Evolutionary conservation across 2,888 invertebrate genomes (phyloP).

Genomic region (Hetaerina titia): DNA sequence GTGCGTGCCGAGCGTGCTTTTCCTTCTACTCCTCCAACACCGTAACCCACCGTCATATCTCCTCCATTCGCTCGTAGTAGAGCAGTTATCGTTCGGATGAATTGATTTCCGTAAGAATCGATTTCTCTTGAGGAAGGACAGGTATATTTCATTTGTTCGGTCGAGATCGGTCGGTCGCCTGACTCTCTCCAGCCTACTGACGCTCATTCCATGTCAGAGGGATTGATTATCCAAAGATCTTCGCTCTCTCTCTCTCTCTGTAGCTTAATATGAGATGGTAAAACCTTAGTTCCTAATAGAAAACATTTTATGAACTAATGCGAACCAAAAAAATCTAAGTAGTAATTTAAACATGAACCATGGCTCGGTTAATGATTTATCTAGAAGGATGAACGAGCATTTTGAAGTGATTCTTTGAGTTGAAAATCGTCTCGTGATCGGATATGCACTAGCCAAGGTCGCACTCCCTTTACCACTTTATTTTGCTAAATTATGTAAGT

Average conservation of each 20-base stretch:
- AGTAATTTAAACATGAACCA: background rate
- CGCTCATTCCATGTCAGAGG: background rate
- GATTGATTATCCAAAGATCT: background rate
- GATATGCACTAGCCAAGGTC: background rate
- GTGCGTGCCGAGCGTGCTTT: too few relatives aligned
- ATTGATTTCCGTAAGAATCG: conserved; percentile 13
- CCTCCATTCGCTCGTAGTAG: background rate
- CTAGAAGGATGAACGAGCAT: background rate
- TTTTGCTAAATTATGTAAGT: background rate
- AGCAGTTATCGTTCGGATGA: background rate
- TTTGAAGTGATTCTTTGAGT: background rate
- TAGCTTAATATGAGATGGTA: background rate
- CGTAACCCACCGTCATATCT: background rate
- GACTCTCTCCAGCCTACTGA: background rate
- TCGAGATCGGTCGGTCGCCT: background rate
- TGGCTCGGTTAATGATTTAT: background rate
- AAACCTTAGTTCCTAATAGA: background rate
- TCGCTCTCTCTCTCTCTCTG: background rate
- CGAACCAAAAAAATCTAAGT: background rate
- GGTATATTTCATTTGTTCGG: conserved; percentile 21
- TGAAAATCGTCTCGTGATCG: background rate
- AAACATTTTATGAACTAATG: background rate
- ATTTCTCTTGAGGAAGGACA: background rate
- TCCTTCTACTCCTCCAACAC: background rate
- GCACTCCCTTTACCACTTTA: background rate